phyloP scores from a whole-genome alignment of 2,888 invertebrate genomes.

The Ecdyonurus torrentis region DNA sequence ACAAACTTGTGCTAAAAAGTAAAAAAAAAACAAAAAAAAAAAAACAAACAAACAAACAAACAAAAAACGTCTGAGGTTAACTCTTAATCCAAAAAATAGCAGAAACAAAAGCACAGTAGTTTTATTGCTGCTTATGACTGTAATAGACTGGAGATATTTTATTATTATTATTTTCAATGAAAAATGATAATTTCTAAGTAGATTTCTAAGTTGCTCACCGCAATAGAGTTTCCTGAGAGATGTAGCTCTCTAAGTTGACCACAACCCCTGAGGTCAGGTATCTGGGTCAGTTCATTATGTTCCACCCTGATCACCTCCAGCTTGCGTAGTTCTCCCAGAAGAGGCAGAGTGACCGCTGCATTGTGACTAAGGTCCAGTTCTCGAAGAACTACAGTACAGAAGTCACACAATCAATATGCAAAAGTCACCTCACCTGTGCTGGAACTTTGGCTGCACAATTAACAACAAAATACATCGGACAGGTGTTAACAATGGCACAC shows the following conservation, averaged over 20 bases:
- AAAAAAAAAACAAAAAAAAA: no score
- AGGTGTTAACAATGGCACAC: no score
- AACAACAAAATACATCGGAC: no score
- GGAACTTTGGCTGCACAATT: no score
- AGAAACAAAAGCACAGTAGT: no score
- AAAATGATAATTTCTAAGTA: not conserved
- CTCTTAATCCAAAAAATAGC: no score
- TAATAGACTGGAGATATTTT: not conserved
- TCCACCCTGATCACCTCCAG: constrained; percentile 60
- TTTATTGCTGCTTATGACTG: not conserved
- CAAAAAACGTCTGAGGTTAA: no score
- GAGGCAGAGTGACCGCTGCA: constrained; percentile 40
- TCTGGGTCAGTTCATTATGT: constrained; percentile 57
- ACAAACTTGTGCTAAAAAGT: no score
- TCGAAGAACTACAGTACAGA: constrained; percentile 51
- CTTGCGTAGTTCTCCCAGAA: constrained; percentile 53
- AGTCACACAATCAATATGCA: no score
- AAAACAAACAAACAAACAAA: no score
- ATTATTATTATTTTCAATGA: constrained; percentile 2
- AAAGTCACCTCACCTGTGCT: no score
- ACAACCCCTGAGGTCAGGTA: constrained; percentile 67
- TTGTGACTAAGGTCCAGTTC: constrained; percentile 61
- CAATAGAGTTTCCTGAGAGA: constrained; percentile 65
- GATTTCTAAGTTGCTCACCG: constrained; percentile 30
- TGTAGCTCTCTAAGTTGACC: constrained; percentile 60